A percentile compares a stretch with the other conserved stretches of the same genome.
Conservation (phyloP, 2,888 invertebrate genomes). For the Brachypalpus laphriformis region DNA sequence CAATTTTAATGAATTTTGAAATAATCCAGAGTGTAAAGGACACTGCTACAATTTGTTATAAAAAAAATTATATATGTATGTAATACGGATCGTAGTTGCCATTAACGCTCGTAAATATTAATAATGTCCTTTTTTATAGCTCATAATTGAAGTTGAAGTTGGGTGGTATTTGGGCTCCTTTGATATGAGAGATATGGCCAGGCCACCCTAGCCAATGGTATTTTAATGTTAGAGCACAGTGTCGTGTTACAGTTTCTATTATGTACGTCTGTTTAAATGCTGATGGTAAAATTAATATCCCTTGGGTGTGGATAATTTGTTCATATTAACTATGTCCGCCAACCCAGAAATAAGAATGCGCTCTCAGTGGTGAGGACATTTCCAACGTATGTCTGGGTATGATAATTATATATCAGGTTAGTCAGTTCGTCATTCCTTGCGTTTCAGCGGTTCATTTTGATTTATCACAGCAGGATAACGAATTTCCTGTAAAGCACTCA, state of each 20-base stretch:
- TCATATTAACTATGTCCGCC: conserved; percentile 32
- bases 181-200: neutral
- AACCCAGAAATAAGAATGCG: neutral
- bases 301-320: conserved; percentile 57
- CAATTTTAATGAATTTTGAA: conserved; percentile 63
- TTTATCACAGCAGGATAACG: conserved; percentile 34
- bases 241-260: conserved; percentile 40
- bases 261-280: conserved; percentile 51
- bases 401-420: conserved; percentile 32
- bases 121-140: conserved; percentile 69
- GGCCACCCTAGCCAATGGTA: conserved; percentile 19
- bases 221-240: conserved; percentile 47
- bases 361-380: neutral
- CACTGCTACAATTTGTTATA: neutral
- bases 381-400: neutral
- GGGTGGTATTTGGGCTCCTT: neutral
- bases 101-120: conserved; percentile 72
- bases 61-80: conserved; percentile 5
- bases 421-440: neutral
- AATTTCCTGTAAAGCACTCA: conserved; percentile 5
- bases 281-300: conserved; percentile 57
- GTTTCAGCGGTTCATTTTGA: neutral
- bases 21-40: conserved; percentile 24
- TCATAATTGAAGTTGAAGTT: conserved; percentile 60
- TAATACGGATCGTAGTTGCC: conserved; percentile 30